A percentile compares a stretch with the other conserved stretches of the same genome.
Evolutionary conservation across 2,797 vertebrate genomes (phyloP).

Genomic region (Darevskia nairensis): DNA sequence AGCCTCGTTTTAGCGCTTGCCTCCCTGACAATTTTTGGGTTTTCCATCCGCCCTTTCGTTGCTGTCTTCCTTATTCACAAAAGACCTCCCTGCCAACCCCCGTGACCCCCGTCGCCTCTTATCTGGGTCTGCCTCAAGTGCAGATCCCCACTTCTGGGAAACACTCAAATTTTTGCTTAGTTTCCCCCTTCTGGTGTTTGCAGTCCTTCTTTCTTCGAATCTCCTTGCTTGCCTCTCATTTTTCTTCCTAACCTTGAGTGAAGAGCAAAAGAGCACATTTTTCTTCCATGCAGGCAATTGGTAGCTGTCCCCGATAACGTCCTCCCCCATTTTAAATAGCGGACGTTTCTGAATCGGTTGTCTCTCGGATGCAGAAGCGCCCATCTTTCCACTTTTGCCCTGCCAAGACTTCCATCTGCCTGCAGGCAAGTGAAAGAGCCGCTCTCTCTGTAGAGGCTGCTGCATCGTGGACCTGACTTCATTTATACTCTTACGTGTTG

Average conservation of each 20-base stretch:
- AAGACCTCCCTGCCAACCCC: neutral
- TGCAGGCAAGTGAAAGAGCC: constrained; percentile 66
- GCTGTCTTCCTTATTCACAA: neutral
- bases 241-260: neutral
- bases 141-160: neutral
- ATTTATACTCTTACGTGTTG: constrained; percentile 82
- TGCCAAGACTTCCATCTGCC: constrained; percentile 48
- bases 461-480: constrained; percentile 77
- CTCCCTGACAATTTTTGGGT: neutral
- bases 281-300: neutral
- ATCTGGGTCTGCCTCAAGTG: no score
- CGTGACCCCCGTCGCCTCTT: neutral
- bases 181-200: neutral
- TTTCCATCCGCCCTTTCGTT: neutral
- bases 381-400: constrained; percentile 48
- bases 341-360: constrained; percentile 30
- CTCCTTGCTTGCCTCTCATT: neutral
- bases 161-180: neutral
- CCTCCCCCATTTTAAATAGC: constrained; percentile 16
- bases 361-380: neutral
- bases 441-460: constrained; percentile 49
- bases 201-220: neutral
- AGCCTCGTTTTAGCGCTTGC: neutral
- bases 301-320: neutral
- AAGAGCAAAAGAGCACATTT: neutral